Evolutionary conservation across 2,797 vertebrate genomes (phyloP), one percentile per base, ranked within the genome.

Genomic region (Kryptolebias ocellatus): DNA sequence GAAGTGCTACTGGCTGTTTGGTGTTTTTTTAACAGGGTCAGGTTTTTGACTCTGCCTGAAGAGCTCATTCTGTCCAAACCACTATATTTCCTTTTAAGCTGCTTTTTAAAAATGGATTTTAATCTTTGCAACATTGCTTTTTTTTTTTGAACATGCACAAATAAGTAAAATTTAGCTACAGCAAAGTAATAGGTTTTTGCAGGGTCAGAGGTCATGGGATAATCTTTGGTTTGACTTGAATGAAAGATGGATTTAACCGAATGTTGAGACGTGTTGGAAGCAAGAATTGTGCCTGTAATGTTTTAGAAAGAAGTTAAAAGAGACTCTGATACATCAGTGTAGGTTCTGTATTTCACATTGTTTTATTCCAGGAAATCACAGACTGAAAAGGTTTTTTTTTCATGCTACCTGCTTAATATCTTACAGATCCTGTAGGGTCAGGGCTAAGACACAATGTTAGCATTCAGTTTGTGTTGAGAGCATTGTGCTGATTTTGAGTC

Each of bases 141-240:
- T 45, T 71, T 42, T 5, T 5, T 5, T 34, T 2, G 39, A 1
- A 12, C 39, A 11, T 12, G 14, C 11, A 42, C 31, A 42, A 45
- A 57, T 24, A 44, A 44, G 31, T 51, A 29, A 45, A 54, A n/a
- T 9, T 4, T 7, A 24, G 27, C 29, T n/a, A 5, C 18, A 63
- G 4, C 14, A 46, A 60, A 52, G 52, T 37, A 12, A 24, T 24
- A 24, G 20, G 52, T 28, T 55, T 44, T 50, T 34, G 60, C 14
- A 27, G 34, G 11, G 24, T 49, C 37, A 6, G 11, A 28, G 20
- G 44, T 39, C 17, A 14, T 20, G 45, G 46, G 10, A 29, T 20
- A 63, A 63, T 53, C 14, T 24, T 53, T 29, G 16, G 47, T 56
- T 60, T 42, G 37, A 56, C 46, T 70, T 45, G 44, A 63, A 66